Evolutionary conservation across 2,113 vertebrate species (phyloP).

Genomic region (Xenotilapia leptura): DNA sequence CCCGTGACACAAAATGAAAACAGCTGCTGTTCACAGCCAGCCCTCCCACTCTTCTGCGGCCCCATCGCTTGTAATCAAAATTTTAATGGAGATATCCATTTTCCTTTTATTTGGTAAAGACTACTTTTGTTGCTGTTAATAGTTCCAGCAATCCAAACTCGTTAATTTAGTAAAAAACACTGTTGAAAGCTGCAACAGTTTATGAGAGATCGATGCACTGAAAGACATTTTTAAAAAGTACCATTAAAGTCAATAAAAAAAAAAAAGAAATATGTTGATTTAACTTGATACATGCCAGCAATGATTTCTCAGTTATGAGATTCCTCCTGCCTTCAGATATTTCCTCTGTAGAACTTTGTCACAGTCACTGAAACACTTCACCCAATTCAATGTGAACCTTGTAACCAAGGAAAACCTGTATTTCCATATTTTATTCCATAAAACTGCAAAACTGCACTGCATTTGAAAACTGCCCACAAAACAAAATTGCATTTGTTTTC

Average conservation of each 20-base stretch:
- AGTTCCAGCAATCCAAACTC: background rate
- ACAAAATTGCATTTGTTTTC: background rate
- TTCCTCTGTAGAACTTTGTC: background rate
- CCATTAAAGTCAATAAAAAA: fast-evolving
- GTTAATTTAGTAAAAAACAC: background rate
- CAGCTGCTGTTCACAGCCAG: background rate
- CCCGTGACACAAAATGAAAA: background rate
- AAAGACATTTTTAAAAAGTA: background rate
- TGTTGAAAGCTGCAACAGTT: background rate
- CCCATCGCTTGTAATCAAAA: background rate
- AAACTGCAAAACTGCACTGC: background rate
- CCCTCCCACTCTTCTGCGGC: background rate
- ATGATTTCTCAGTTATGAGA: background rate
- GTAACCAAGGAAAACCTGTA: background rate
- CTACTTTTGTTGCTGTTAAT: background rate
- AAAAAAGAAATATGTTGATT: background rate
- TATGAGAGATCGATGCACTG: background rate
- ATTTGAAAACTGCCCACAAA: background rate
- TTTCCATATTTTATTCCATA: background rate
- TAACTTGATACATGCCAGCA: background rate
- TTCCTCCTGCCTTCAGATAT: background rate
- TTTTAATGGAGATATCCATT: background rate
- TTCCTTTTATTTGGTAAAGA: background rate
- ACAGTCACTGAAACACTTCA: background rate
- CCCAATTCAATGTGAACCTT: background rate